Evolutionary conservation across 2,888 invertebrate species (phyloP), one percentile per base, ranked within the genome.

Genomic region (Ormyrus thymus): DNA sequence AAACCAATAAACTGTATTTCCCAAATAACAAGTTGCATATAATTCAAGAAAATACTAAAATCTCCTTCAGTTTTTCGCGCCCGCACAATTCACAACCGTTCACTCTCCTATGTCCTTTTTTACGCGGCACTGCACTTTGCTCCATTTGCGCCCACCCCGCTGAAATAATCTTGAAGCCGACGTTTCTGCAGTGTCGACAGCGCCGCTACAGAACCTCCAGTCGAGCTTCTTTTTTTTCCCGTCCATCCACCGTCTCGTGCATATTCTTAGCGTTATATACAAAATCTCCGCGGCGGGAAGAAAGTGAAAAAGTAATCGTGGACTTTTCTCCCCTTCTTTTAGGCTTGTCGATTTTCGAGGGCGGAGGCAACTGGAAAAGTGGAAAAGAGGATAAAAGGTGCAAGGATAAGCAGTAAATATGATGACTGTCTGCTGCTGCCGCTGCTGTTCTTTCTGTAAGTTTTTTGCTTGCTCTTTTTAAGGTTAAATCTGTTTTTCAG

Each of bases 301-400:
- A 61, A 69, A 56, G 68, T 78, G 46, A 68, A 78, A 78, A 73
- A 78, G 72, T 78, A 73, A 78, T 78, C 73, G 73, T 8, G 48
- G 59, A 68, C 71, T 65, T 71, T 15, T 72, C 58, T 62, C 13
- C 10, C 43, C 48, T 9, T 29, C 29, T 48, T 46, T 56, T 46
- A 64, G 62, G 50, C 50, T 48, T 43, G 64, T 6, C 29, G 29
- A 29, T 29, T 10, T 59, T 7, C 59, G 13, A 13, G 56, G 29
- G 10, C 9, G n/a, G 50, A 15, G 70, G 51, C 43, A 15, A 48
- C 6, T 13, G 65, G 51, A 59, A 68, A 59, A 15, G 58, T 10
- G 43, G 65, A 45, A 66, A 75, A 75, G 56, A 56, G 48, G 65
- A 53, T 56, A 64, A 70, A 70, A 6, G 58, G 56, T 3, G 50